Evolutionary conservation across 1,140 invertebrate genomes (phyloP).

Genomic region (Ceratosolen solmsi): DNA sequence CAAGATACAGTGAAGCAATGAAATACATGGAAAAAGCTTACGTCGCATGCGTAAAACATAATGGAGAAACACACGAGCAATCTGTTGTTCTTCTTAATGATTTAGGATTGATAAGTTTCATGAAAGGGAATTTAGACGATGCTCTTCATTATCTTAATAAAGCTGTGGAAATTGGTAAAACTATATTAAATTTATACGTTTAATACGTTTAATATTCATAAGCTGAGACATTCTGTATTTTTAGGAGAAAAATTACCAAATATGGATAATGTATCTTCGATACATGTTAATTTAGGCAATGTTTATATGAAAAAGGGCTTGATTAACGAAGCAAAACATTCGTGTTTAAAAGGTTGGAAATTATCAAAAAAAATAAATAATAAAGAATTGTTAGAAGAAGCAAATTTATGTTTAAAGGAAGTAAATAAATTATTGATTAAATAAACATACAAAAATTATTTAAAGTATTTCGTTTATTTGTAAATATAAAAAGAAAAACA

Average conservation of each 20-base stretch:
- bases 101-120: constrained; percentile 83
- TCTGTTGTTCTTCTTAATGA: constrained; percentile 88
- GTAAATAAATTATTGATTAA: constrained; percentile 72
- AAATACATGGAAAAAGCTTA: constrained; percentile 81
- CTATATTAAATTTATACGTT: constrained; percentile 14
- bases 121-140: constrained; percentile 78
- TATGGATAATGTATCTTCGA: constrained; percentile 79
- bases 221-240: constrained; percentile 48
- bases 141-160: constrained; percentile 82
- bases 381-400: constrained; percentile 78
- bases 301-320: constrained; percentile 83
- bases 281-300: constrained; percentile 89
- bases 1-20: constrained; percentile 79
- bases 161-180: constrained; percentile 80
- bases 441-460: constrained; percentile 36
- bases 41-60: constrained; percentile 77
- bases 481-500: constrained; percentile 46
- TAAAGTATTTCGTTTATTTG: constrained; percentile 41
- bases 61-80: constrained; percentile 82
- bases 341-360: constrained; percentile 81
- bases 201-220: no score
- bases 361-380: constrained; percentile 80
- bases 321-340: constrained; percentile 80
- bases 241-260: constrained; percentile 76
- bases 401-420: constrained; percentile 80